phyloP scores from a whole-genome alignment of 64 coral and sea anemone species.

The Orbicella faveolata region DNA sequence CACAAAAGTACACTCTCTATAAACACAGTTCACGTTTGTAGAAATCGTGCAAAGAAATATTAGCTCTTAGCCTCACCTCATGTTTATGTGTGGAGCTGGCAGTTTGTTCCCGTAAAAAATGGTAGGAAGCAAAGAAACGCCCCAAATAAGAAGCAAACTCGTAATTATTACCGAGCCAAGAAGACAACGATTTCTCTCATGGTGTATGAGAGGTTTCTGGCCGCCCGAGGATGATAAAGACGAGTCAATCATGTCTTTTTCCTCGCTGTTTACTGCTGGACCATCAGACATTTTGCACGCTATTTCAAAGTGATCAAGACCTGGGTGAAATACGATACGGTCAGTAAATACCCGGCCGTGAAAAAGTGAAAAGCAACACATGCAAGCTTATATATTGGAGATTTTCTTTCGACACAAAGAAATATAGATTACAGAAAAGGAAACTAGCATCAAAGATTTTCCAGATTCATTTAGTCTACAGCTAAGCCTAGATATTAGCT shows the following conservation, averaged over 20 bases:
- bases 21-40: neutral
- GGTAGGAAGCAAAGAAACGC: slow-evolving; percentile 42
- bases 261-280: neutral
- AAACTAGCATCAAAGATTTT: too few species aligned
- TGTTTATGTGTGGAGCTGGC: neutral
- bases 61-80: neutral
- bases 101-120: slow-evolving; percentile 43
- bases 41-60: neutral
- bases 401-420: too few species aligned
- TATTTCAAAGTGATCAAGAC: neutral
- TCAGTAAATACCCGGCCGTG: neutral
- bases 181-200: neutral
- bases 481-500: too few species aligned
- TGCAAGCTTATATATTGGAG: too few species aligned
- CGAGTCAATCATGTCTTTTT: neutral
- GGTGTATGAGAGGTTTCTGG: neutral
- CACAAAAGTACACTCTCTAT: too few species aligned
- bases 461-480: too few species aligned
- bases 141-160: slow-evolving; percentile 38
- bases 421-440: too few species aligned
- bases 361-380: neutral
- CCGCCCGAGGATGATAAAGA: slow-evolving; percentile 17
- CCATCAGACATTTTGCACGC: neutral
- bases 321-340: neutral
- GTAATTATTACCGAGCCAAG: neutral